Evolutionary conservation across 2,888 invertebrate genomes (phyloP).

Genomic region (Phortica okadai): DNA sequence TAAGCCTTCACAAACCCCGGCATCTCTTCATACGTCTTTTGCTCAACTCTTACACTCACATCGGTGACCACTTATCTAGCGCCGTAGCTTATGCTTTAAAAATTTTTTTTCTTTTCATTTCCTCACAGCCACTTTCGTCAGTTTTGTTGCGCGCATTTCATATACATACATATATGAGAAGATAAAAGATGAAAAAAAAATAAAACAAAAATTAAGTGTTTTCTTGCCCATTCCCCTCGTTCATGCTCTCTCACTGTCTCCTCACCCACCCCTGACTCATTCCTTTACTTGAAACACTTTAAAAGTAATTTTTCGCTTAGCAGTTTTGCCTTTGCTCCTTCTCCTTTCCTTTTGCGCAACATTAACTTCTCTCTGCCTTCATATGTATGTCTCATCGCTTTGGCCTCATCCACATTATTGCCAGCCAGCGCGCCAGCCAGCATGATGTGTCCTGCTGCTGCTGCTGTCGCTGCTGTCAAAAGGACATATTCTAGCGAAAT

Average conservation of each 20-base stretch:
- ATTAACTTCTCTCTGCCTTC: slow-evolving; percentile 55
- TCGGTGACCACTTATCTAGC: slow-evolving; percentile 22
- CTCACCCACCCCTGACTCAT: not conserved
- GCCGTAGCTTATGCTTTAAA: slow-evolving; percentile 23
- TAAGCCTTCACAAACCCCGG: not conserved
- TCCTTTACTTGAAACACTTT: slow-evolving; percentile 23
- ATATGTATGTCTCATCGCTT: no score
- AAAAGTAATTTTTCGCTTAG: slow-evolving; percentile 51
- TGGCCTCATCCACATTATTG: no score
- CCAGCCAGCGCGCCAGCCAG: not conserved
- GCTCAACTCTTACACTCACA: not conserved
- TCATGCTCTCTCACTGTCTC: not conserved
- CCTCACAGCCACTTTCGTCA: not conserved
- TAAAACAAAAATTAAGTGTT: slow-evolving; percentile 10
- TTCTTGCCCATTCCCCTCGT: not conserved
- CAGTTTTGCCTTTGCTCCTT: slow-evolving; percentile 42
- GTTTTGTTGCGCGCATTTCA: not conserved
- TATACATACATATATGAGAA: not conserved
- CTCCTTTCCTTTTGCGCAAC: slow-evolving; percentile 49
- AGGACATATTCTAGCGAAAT: not conserved
- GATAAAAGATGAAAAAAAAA: not conserved
- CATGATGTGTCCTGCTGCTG: no score
- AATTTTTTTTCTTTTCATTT: slow-evolving; percentile 11
- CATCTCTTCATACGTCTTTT: not conserved
- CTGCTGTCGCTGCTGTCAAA: not conserved